These are phyloP conservation scores for Poecilus cupreus DNA, from an alignment of 2,888 invertebrate species.

Conservation along the genomic window DNA sequence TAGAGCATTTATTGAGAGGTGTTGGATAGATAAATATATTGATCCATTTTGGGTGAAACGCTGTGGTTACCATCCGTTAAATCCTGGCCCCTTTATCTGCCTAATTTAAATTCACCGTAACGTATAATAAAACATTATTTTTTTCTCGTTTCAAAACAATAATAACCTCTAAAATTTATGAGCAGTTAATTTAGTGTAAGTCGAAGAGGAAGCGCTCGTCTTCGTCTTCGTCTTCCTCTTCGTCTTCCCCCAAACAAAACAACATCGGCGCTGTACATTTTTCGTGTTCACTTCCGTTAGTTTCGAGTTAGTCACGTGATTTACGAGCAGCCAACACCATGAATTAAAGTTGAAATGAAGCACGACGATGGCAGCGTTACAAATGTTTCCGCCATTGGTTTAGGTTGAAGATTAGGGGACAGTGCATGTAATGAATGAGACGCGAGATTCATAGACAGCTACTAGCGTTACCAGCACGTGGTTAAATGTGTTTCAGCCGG, in stretches of 20 bases:
- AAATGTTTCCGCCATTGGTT: conserved; percentile 25
- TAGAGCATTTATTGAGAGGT: too few relatives aligned
- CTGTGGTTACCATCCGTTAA: too few relatives aligned
- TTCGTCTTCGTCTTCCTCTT: too few relatives aligned
- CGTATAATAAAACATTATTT: background rate
- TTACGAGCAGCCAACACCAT: conserved; percentile 37
- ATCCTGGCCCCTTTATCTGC: too few relatives aligned
- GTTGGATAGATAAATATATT: too few relatives aligned
- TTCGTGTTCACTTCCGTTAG: conserved; percentile 44
- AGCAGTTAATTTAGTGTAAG: background rate
- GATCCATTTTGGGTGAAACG: too few relatives aligned
- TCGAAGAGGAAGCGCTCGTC: too few relatives aligned
- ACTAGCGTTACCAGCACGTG: background rate
- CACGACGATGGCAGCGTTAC: conserved; percentile 18
- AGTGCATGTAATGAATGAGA: conserved; percentile 4
- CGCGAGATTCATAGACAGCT: conserved; percentile 4
- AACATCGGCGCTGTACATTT: conserved; percentile 2
- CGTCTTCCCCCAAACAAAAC: too few relatives aligned
- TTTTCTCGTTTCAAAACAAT: background rate
- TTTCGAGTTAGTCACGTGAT: conserved; percentile 33
- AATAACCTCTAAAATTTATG: background rate
- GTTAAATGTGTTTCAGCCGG: background rate
- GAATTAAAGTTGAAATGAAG: conserved; percentile 13
- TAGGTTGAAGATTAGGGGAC: background rate
- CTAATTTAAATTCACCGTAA: too few relatives aligned